Evolutionary conservation across 1,140 invertebrate genomes (phyloP).

Genomic region (Limonius californicus): DNA sequence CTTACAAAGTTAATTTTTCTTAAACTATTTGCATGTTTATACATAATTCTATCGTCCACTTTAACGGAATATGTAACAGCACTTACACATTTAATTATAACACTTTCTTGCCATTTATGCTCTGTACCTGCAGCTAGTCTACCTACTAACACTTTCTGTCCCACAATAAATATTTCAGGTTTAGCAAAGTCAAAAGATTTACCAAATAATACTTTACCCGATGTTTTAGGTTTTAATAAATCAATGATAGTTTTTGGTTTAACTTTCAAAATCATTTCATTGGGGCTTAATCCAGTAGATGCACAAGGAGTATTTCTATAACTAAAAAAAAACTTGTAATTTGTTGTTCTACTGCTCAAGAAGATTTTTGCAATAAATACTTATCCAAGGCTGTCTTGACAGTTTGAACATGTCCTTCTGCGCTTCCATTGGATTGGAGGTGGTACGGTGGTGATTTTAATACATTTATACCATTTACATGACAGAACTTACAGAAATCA

Average conservation of each 20-base stretch:
- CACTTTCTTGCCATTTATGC: neutral
- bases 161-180: no score
- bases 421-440: neutral
- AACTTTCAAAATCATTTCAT: conserved; percentile 10
- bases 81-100: conserved; percentile 5
- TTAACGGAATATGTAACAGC: neutral
- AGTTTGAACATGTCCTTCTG: neutral
- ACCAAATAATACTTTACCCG: no score
- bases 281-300: conserved; percentile 3
- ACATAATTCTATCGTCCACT: conserved; percentile 12
- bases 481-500: conserved; percentile 5
- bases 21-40: conserved; percentile 16
- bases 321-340: conserved; percentile 14
- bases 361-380: neutral
- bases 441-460: conserved; percentile 8
- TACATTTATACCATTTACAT: neutral
- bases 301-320: conserved; percentile 9
- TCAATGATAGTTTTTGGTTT: conserved; percentile 14
- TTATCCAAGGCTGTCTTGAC: neutral
- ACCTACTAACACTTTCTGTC: neutral
- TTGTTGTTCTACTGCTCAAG: conserved; percentile 10
- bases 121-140: neutral
- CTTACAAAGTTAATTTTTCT: neutral
- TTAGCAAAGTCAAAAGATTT: no score
- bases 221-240: conserved; percentile 17